Evolutionary conservation across 2,797 vertebrate species (phyloP).

Genomic region (Hypotaenidia philippensis): DNA sequence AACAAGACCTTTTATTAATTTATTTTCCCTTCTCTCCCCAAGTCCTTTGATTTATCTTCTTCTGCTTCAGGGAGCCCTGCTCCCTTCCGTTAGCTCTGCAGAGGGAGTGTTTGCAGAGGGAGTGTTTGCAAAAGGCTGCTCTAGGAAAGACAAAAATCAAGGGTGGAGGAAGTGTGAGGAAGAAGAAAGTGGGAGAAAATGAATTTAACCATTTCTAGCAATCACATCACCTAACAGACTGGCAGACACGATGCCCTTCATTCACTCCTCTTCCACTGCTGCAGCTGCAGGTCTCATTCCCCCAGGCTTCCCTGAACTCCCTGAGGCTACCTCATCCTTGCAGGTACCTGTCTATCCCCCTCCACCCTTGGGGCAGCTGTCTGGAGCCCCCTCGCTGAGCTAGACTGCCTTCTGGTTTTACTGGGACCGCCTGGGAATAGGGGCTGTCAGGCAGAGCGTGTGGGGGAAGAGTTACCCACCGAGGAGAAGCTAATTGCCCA

Average conservation of each 20-base stretch:
- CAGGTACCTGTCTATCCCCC: slow-evolving; percentile 19
- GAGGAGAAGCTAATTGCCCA: slow-evolving; percentile 17
- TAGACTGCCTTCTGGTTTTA: neutral
- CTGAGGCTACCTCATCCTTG: neutral
- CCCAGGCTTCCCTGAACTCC: neutral
- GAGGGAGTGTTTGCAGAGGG: neutral
- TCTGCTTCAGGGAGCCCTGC: slow-evolving; percentile 41
- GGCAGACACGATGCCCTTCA: neutral
- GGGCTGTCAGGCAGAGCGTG: neutral
- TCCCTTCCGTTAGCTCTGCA: slow-evolving; percentile 1
- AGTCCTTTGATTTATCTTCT: slow-evolving; percentile 56
- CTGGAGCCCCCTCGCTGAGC: neutral
- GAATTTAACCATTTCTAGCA: neutral
- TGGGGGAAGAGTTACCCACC: neutral
- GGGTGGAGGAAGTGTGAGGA: neutral
- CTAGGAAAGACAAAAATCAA: slow-evolving; percentile 20
- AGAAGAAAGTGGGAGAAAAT: neutral
- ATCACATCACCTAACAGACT: neutral
- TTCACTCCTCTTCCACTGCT: neutral
- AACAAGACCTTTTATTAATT: slow-evolving; percentile 67
- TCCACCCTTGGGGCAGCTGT: neutral
- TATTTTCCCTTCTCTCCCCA: slow-evolving; percentile 23
- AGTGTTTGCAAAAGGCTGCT: neutral
- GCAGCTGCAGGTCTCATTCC: slow-evolving; percentile 8
- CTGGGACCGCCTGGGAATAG: neutral